Conservation (phyloP, 1,140 invertebrate genomes). For the Choristoneura fumiferana region DNA sequence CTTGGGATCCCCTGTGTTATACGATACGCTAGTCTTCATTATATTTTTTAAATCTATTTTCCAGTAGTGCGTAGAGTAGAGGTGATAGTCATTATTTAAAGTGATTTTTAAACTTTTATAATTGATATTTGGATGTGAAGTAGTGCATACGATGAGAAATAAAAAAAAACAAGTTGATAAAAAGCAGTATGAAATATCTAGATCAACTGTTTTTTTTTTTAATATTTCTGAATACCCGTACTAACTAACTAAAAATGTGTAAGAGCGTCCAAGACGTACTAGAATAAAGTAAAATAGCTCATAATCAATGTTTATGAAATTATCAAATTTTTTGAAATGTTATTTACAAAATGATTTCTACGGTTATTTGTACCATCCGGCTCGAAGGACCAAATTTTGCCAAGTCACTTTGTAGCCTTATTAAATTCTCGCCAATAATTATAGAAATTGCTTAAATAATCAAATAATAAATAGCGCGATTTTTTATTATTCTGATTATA, state of each 20-base stretch:
- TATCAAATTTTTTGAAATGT: slow-evolving; percentile 24
- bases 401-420: neutral
- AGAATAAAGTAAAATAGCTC: slow-evolving; percentile 26
- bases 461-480: neutral
- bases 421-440: slow-evolving; percentile 37
- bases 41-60: no score
- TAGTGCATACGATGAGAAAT: neutral
- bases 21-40: no score
- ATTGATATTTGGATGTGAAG: neutral
- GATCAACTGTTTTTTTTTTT: neutral
- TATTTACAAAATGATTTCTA: slow-evolving; percentile 25
- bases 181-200: neutral
- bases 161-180: neutral
- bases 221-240: neutral
- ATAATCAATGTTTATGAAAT: slow-evolving; percentile 20
- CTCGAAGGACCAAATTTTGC: slow-evolving; percentile 45
- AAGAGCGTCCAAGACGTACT: slow-evolving; percentile 52
- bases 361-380: slow-evolving; percentile 29
- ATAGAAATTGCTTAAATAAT: slow-evolving; percentile 25
- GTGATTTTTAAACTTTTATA: neutral
- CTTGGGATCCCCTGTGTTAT: no score
- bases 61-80: neutral
- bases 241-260: neutral
- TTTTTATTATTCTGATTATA: neutral
- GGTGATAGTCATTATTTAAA: neutral